Evolutionary conservation across 2,888 invertebrate genomes (phyloP).

Genomic region (Lamellibrachia columna): DNA sequence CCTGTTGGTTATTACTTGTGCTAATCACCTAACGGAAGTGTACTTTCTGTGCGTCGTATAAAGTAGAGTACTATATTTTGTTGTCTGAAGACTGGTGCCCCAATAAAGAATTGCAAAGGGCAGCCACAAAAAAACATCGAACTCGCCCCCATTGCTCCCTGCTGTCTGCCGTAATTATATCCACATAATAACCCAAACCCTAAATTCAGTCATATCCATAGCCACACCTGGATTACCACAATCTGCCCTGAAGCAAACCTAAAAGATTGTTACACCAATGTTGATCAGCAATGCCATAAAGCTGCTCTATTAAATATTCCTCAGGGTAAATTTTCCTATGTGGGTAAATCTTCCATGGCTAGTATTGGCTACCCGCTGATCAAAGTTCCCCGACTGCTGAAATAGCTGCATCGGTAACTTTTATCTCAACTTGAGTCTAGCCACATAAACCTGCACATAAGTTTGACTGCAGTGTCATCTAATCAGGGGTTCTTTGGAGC

Average conservation of each 20-base stretch:
- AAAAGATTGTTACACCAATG: background rate
- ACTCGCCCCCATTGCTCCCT: background rate
- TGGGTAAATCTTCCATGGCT: background rate
- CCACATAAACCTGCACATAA: background rate
- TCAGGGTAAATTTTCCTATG: background rate
- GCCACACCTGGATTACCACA: background rate
- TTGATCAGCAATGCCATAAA: background rate
- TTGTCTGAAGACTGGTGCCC: background rate
- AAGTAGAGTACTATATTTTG: background rate
- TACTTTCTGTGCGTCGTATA: background rate
- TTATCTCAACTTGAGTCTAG: slow-evolving; percentile 7
- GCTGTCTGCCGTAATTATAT: background rate
- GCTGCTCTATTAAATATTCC: background rate
- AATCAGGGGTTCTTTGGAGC: background rate
- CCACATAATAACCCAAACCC: background rate
- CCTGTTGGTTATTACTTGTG: background rate
- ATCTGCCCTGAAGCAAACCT: background rate
- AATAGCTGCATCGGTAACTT: background rate
- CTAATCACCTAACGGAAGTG: background rate
- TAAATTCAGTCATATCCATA: background rate
- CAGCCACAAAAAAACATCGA: background rate
- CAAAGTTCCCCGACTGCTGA: background rate
- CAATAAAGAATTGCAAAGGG: background rate
- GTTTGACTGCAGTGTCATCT: background rate
- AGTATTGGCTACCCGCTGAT: background rate